phyloP scores from a whole-genome alignment of 92 coral and sea anemone species.

The Paragorgia papillata region DNA sequence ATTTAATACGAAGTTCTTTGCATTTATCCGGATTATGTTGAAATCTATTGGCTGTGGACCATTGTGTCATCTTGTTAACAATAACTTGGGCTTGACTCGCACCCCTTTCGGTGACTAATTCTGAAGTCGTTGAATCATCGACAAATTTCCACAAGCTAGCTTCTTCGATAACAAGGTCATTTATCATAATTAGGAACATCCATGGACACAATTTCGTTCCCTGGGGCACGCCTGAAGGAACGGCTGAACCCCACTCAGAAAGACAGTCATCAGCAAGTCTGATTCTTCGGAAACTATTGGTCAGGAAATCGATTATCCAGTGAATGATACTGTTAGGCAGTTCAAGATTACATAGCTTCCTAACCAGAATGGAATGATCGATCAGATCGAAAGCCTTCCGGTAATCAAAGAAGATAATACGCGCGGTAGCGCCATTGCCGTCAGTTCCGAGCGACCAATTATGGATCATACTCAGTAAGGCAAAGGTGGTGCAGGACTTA shows the following conservation, averaged over 20 bases:
- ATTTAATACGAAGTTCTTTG: neutral
- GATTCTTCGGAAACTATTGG: neutral
- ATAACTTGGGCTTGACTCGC: neutral
- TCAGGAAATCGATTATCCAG: neutral
- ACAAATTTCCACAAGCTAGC: neutral
- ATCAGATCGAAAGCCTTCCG: no score
- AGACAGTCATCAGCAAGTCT: neutral
- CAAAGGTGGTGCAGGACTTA: no score
- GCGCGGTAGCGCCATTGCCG: neutral
- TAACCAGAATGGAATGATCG: neutral
- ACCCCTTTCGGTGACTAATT: neutral
- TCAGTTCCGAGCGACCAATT: neutral
- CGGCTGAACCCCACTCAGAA: neutral
- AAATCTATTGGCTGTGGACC: neutral
- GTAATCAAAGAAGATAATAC: neutral
- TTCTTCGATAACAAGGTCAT: neutral
- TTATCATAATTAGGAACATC: neutral
- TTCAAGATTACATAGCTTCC: neutral
- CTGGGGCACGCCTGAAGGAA: no score
- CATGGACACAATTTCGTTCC: neutral
- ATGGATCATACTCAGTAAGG: no score
- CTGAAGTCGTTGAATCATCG: no score
- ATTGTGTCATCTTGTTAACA: neutral
- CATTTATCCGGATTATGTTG: conserved; percentile 1
- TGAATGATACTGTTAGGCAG: neutral